Evolutionary conservation across 2,113 vertebrate species (phyloP), one percentile per base, ranked within the genome.

Genomic region (Anguilla rostrata): DNA sequence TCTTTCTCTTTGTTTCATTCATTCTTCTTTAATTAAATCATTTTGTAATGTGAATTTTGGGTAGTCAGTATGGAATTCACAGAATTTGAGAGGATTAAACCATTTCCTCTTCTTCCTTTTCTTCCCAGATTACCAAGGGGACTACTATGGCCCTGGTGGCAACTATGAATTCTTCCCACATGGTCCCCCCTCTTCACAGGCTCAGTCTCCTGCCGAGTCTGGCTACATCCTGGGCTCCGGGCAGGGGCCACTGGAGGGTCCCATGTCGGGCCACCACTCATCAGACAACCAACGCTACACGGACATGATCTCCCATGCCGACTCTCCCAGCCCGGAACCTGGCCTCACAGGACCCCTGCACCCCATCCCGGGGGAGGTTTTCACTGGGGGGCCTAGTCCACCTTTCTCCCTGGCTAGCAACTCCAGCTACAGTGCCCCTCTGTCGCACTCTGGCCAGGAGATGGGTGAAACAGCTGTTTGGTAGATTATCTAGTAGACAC

Each of bases 111-210:
- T 75, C n/a, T 75, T n/a, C n/a, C n/a, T 53, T 66, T 5, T 75
- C 71, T 40, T 53, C 89, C 57, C 95, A 99, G 98, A 99, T 91
- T 99, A 99, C 93, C 98, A 98, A 93, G 98, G 97, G 3, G 98
- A 99, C 93, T 99, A 99, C 90, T 99, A 99, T 5, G 97, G 97
- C 75, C 96, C 97, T 0, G 97, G 96, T 85, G 96, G 94, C 88
- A 99, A 97, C 92, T 99, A 98, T 89, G 98, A 99, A 94, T 99
- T 99, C 96, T 99, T 99, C 89, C 96, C 98, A 29, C 98, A 99
- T 8, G 98, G 97, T 39, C 98, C 98, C 0, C 98, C 98, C 0
- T 96, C 96, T 41, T 99, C 98, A 5, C 98, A 99, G 94, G 98
- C 98, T 29, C 98, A 98, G 91, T 99, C 98, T 80, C 98, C 98